Conservation (phyloP, 2,113 vertebrate species). For the Podarcis cretensis region DNA sequence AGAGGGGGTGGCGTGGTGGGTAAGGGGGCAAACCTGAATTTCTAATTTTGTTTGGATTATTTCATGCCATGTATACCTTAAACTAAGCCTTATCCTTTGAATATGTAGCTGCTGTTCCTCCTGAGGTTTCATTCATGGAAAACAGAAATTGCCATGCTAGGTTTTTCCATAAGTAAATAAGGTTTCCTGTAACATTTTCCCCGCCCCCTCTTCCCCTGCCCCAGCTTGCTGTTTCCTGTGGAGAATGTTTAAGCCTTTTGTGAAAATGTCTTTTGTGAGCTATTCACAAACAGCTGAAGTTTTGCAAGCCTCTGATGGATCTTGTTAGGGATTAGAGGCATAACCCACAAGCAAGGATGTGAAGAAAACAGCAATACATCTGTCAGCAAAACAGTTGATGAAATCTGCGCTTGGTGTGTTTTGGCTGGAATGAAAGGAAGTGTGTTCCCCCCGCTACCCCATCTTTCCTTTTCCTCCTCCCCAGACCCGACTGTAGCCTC, state of each 20-base stretch:
- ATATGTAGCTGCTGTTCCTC: constrained; percentile 35
- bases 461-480: not conserved
- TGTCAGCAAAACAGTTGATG: constrained; percentile 57
- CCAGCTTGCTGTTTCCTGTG: constrained; percentile 22
- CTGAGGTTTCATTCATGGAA: constrained; percentile 37
- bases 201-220: not conserved
- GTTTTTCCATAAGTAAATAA: constrained; percentile 31
- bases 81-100: constrained; percentile 42
- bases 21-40: not conserved
- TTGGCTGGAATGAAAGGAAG: constrained; percentile 70
- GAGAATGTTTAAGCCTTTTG: constrained; percentile 38
- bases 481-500: not conserved
- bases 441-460: not conserved
- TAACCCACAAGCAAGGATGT: constrained; percentile 55
- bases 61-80: not conserved
- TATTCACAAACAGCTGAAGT: constrained; percentile 44
- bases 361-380: constrained; percentile 55
- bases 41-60: not conserved
- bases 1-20: not conserved
- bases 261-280: constrained; percentile 24
- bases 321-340: constrained; percentile 51
- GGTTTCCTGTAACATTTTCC: constrained; percentile 34
- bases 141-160: constrained; percentile 28
- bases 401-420: constrained; percentile 26
- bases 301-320: constrained; percentile 48